These are phyloP conservation scores for Arenaria interpres DNA, from an alignment of 2,113 vertebrate species.

Conservation along the genomic window DNA sequence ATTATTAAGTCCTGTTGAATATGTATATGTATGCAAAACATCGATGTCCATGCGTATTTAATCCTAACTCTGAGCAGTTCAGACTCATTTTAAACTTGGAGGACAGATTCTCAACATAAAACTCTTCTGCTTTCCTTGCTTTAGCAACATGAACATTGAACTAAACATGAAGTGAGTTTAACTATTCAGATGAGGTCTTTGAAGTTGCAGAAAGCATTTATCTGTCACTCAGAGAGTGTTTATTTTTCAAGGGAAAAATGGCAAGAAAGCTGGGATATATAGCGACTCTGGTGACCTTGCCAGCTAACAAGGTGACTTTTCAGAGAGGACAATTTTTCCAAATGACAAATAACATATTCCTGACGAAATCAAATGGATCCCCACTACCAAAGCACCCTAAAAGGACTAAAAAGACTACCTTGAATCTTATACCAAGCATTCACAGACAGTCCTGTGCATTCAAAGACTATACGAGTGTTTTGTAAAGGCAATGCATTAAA, in stretches of 20 bases:
- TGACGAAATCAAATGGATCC: neutral
- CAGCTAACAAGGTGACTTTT: neutral
- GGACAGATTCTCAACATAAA: neutral
- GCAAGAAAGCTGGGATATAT: neutral
- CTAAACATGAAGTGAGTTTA: neutral
- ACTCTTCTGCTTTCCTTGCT: neutral
- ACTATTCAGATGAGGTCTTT: neutral
- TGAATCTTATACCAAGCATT: neutral
- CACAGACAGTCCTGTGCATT: fast-evolving
- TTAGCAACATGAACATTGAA: neutral
- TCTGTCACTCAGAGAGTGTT: neutral
- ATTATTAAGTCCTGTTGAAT: neutral
- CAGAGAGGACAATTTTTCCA: neutral
- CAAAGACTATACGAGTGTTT: neutral
- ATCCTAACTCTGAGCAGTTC: neutral
- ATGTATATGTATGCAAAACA: neutral
- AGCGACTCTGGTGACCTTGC: neutral
- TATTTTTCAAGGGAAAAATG: neutral
- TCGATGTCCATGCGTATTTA: neutral
- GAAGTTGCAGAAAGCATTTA: neutral
- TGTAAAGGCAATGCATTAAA: neutral
- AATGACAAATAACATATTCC: neutral
- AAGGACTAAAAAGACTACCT: neutral
- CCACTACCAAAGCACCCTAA: neutral
- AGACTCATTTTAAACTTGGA: neutral